A percentile compares a stretch with the other conserved stretches of the same genome.
These are phyloP conservation scores for Mus minutoides DNA, from an alignment of 2,797 vertebrate genomes.

Conservation along the genomic window DNA sequence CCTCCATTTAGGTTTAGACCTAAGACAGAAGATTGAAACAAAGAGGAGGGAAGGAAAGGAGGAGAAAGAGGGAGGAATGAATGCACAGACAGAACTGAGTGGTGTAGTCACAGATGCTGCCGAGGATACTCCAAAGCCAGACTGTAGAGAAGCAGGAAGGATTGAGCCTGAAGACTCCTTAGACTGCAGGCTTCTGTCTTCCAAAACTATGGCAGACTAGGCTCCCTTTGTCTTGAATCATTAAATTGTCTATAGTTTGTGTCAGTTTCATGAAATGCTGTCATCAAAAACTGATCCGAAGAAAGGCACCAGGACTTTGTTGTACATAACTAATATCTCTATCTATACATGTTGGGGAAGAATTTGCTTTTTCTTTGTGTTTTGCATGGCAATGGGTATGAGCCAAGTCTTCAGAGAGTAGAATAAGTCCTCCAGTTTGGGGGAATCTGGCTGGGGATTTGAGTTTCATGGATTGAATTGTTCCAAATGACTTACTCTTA, in stretches of 20 bases:
- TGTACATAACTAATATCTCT: too few relatives aligned
- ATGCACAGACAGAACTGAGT: neutral
- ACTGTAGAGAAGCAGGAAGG: too few relatives aligned
- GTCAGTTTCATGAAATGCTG: neutral
- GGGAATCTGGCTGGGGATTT: neutral
- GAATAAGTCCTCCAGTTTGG: neutral
- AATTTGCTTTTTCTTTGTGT: neutral
- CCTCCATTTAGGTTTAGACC: neutral
- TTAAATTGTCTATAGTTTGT: neutral
- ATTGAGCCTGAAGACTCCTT: fast-evolving
- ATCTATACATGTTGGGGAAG: neutral
- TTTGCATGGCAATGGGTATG: neutral
- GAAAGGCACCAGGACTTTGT: too few relatives aligned
- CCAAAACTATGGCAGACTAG: too few relatives aligned
- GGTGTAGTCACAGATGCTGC: fast-evolving
- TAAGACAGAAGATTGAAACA: too few relatives aligned
- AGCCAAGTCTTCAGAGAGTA: neutral
- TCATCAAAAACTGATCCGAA: neutral
- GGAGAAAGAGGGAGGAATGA: neutral
- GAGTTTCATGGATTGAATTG: too few relatives aligned
- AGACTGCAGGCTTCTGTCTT: neutral
- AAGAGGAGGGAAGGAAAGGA: neutral
- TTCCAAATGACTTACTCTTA: neutral
- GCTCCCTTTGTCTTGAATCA: neutral
- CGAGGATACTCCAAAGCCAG: fast-evolving